Percentiles rank a stretch among this genome's conserved stretches.
phyloP scores from a whole-genome alignment of 2,888 invertebrate species.

The Syritta pipiens region DNA sequence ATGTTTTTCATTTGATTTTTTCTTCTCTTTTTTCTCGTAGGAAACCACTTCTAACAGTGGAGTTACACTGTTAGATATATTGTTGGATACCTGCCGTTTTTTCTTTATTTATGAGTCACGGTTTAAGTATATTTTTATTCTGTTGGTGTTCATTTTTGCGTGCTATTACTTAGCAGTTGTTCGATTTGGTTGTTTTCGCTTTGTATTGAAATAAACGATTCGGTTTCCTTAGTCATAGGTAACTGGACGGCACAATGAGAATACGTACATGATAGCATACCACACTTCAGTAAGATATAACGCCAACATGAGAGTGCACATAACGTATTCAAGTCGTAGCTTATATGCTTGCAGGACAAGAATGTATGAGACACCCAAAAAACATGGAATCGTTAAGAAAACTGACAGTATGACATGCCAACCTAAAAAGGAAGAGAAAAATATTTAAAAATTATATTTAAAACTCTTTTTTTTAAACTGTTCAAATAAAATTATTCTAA shows the following conservation, averaged over 20 bases:
- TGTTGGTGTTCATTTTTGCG: constrained; percentile 9
- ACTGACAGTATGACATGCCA: constrained; percentile 90
- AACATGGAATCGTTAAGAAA: constrained; percentile 89
- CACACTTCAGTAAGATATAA: constrained; percentile 84
- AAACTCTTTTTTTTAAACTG: no score
- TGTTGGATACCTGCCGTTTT: constrained; percentile 21
- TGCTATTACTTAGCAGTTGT: constrained; percentile 15
- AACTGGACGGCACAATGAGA: constrained; percentile 83
- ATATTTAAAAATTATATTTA: no score
- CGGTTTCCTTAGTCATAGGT: constrained; percentile 77
- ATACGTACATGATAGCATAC: constrained; percentile 84
- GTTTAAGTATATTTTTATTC: constrained; percentile 19
- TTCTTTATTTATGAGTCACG: not conserved
- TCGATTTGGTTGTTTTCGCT: constrained; percentile 16
- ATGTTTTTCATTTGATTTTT: not conserved
- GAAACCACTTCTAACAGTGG: constrained; percentile 43
- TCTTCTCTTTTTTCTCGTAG: no score
- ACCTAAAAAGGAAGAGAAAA: constrained; percentile 80
- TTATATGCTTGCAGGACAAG: constrained; percentile 94
- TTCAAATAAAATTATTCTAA: no score
- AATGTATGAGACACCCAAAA: constrained; percentile 91
- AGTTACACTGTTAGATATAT: not conserved
- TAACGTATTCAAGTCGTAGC: constrained; percentile 91
- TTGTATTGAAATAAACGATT: constrained; percentile 16
- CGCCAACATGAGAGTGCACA: constrained; percentile 90